Conservation (phyloP, 2,888 invertebrate genomes). For the Tolmerus cingulatus region DNA sequence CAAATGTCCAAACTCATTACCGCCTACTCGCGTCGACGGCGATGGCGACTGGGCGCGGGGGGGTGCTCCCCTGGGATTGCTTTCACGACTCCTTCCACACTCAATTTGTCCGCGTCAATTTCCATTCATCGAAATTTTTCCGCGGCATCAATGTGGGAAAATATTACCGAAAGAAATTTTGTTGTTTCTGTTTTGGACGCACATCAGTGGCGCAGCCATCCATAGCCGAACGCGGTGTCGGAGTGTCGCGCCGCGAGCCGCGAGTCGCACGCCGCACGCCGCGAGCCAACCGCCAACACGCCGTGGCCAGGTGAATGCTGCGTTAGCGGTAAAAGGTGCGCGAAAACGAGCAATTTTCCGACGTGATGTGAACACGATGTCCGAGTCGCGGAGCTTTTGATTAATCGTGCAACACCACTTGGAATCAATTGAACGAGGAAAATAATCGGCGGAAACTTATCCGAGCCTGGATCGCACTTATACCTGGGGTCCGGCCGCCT, state of each 20-base stretch:
- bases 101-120: slow-evolving; percentile 41
- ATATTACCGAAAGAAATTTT: background rate
- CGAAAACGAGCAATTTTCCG: slow-evolving; percentile 7
- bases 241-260: too few species aligned
- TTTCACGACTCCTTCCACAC: slow-evolving; percentile 25
- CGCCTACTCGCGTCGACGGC: background rate
- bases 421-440: slow-evolving; percentile 25
- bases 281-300: too few species aligned
- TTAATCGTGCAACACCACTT: slow-evolving; percentile 19
- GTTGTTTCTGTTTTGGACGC: background rate
- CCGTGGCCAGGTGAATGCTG: background rate
- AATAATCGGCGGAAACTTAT: slow-evolving; percentile 29
- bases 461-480: background rate
- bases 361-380: slow-evolving; percentile 32
- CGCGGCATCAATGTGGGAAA: background rate
- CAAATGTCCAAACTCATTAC: background rate
- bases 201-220: background rate
- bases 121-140: slow-evolving; percentile 35
- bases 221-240: background rate
- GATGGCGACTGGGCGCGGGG: background rate
- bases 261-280: too few species aligned
- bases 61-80: background rate
- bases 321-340: slow-evolving; percentile 1
- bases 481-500: background rate
- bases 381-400: slow-evolving; percentile 29